Conservation (phyloP, 2,888 invertebrate species). For the Cosmia trapezina region DNA sequence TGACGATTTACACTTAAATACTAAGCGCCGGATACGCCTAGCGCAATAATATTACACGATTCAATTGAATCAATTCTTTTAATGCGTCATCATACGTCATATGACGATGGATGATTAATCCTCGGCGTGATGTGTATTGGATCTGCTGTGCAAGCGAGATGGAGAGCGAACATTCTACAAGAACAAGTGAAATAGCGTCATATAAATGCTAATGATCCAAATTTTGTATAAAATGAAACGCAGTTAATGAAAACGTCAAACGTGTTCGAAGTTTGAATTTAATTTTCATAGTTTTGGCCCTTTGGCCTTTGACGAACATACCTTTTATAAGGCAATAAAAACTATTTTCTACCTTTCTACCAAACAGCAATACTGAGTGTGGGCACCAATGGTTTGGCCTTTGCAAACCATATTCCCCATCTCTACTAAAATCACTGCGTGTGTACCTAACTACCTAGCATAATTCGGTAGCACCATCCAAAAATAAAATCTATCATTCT, state of each 20-base stretch:
- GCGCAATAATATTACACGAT: constrained; percentile 69
- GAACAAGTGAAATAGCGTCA: constrained; percentile 32
- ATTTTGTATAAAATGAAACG: neutral
- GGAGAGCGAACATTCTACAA: neutral
- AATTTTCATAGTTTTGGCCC: neutral
- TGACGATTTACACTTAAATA: constrained; percentile 68
- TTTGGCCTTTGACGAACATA: neutral
- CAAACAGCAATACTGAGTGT: neutral
- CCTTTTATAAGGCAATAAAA: neutral
- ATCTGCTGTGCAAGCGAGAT: constrained; percentile 29
- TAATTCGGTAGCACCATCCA: neutral
- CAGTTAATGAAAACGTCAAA: constrained; percentile 49
- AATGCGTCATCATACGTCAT: constrained; percentile 86
- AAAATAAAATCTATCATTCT: constrained; percentile 6
- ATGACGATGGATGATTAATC: constrained; percentile 72
- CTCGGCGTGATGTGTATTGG: constrained; percentile 50
- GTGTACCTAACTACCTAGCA: too few relatives aligned
- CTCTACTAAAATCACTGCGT: too few relatives aligned
- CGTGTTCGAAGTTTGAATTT: constrained; percentile 41
- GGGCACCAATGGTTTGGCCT: too few relatives aligned
- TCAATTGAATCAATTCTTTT: constrained; percentile 70
- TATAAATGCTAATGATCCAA: constrained; percentile 14
- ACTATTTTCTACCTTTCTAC: neutral
- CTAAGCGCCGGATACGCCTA: constrained; percentile 75
- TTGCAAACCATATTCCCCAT: too few relatives aligned